These are phyloP conservation scores for Poeciliopsis infans DNA, from an alignment of 2,797 vertebrate genomes.

Conservation along the genomic window DNA sequence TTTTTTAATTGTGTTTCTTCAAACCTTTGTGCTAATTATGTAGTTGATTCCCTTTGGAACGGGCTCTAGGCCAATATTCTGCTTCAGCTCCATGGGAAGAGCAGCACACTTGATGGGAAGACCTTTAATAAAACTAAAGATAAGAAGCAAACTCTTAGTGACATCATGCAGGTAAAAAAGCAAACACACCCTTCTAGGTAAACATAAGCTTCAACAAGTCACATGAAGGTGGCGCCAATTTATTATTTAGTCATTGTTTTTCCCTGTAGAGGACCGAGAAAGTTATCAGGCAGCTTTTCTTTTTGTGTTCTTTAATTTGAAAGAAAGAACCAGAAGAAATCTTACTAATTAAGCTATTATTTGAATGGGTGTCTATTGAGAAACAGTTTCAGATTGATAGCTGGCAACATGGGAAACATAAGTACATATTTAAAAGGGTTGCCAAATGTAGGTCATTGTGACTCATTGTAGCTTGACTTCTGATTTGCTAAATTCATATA, in stretches of 20 bases:
- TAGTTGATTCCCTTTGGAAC: constrained; percentile 82
- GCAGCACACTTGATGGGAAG: constrained; percentile 69
- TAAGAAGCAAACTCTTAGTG: constrained; percentile 9
- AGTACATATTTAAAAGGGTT: not conserved
- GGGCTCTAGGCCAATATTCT: constrained; percentile 77
- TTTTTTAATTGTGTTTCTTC: not conserved
- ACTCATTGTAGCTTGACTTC: not conserved
- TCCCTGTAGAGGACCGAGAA: not conserved
- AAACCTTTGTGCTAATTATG: constrained; percentile 90
- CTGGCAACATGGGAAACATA: not conserved
- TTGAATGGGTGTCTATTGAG: not conserved
- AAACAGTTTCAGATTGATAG: not conserved
- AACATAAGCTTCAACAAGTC: not conserved
- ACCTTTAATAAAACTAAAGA: constrained; percentile 87
- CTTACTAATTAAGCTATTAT: not conserved
- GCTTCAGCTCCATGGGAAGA: constrained; percentile 81
- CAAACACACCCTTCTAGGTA: not conserved
- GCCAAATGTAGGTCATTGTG: not conserved
- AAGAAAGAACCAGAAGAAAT: not conserved
- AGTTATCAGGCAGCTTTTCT: not conserved
- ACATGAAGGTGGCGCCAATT: not conserved
- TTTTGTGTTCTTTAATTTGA: not conserved
- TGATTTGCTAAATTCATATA: not conserved
- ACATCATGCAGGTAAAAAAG: constrained; percentile 1
- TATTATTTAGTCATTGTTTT: not conserved